Evolutionary conservation across 1,140 invertebrate species (phyloP).

Genomic region (Aradophagus sp.): DNA sequence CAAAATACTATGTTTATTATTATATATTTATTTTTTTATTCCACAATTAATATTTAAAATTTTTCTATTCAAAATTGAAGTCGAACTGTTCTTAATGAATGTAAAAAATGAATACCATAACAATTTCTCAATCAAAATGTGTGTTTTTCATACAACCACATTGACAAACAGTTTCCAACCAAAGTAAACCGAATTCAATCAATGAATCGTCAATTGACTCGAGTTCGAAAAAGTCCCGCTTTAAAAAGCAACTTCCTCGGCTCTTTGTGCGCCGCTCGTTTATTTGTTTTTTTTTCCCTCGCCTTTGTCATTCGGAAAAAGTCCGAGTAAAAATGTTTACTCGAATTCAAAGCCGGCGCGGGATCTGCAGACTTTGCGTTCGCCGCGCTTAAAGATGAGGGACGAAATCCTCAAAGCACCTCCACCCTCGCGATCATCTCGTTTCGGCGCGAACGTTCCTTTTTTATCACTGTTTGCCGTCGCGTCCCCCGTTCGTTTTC

Average conservation of each 20-base stretch:
- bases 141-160: too few species aligned
- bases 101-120: too few species aligned
- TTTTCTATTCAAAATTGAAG: too few species aligned
- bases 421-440: conserved; percentile 47
- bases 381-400: conserved; percentile 58
- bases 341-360: conserved; percentile 59
- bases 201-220: conserved; percentile 24
- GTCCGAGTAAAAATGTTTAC: conserved; percentile 59
- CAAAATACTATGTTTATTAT: too few species aligned
- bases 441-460: conserved; percentile 37
- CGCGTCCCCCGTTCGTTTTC: conserved; percentile 34
- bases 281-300: too few species aligned
- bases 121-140: too few species aligned
- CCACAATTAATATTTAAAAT: too few species aligned
- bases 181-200: conserved; percentile 14
- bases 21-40: too few species aligned
- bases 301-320: conserved; percentile 21
- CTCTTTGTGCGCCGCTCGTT: conserved; percentile 18
- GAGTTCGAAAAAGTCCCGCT: conserved; percentile 4
- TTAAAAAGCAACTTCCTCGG: conserved; percentile 16
- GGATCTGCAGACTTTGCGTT: conserved; percentile 60
- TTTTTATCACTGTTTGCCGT: conserved; percentile 51
- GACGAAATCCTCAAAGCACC: conserved; percentile 62
- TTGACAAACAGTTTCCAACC: background rate
- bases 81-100: too few species aligned